Base-by-base conservation (phyloP, 2,888 invertebrate species). In the Amphipoea oculea region DNA sequence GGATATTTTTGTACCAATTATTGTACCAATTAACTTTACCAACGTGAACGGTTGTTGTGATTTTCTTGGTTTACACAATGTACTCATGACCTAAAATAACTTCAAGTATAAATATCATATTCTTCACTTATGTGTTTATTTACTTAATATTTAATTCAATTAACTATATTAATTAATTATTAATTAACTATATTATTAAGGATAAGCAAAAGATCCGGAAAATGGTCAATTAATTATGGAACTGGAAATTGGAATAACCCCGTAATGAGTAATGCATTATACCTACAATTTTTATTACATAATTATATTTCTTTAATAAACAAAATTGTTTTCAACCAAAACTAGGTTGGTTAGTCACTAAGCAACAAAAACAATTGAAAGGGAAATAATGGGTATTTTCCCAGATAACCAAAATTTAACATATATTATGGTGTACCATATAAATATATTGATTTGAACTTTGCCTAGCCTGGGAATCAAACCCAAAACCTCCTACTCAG, bases 241-340 rank as follows among this genome's bases (percentile, higher is more conserved):
- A 68, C 54, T 81, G 67, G 51, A 81, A 68, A 81, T 63, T 69
- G 62, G 23, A 80, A 76, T 76, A 57, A 48, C 76, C 67, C 9
- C 14, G 11, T 57, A 54, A 81, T 81, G 62, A 68, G 12, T 69
- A 40, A 81, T n/a, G 23, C 42, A 62, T 62, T 29, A 75, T 45
- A 74, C 9, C 73, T 42, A 68, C 9, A 40, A 57, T 45, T 62
- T 48, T 40, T 62, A n/a, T 68, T 67, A 23, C 3, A 45, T 51
- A 67, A 60, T 51, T 57, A 20, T 48, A 51, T 66, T 62, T 48
- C 0, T n/a, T 42, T 2, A n/a, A 57, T 14, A 62, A 63, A 45
- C 62, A 68, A 62, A 68, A 69, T 63, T 75, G 45, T 68, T 75
- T 74, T 51, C 11, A 54, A 62, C 12, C 17, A 45, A 75, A 75